Conservation (phyloP, 2,888 invertebrate genomes). For the Orthosia gracilis region DNA sequence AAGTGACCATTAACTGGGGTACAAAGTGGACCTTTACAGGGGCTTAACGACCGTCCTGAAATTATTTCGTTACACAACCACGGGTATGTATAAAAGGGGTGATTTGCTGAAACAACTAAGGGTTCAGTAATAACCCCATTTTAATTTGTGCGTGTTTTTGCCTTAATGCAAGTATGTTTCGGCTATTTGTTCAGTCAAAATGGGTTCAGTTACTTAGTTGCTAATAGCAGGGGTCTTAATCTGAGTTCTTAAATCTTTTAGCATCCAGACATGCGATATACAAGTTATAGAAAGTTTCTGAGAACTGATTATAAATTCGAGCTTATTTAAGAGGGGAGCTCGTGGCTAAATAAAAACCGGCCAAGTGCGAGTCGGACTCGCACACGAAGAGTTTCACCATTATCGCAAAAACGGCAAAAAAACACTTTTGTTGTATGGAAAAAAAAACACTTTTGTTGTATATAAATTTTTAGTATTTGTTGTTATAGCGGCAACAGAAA, state of each 20-base stretch:
- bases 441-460: too few species aligned
- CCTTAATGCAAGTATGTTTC: conserved; percentile 29
- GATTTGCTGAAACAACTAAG: conserved; percentile 49
- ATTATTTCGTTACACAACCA: conserved; percentile 56
- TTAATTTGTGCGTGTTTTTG: conserved; percentile 45
- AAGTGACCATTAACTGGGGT: conserved; percentile 31
- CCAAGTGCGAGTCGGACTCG: too few species aligned
- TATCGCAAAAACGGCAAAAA: too few species aligned
- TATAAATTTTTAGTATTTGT: too few species aligned
- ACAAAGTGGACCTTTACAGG: conserved; percentile 45
- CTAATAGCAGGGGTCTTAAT: neutral
- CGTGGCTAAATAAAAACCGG: too few species aligned
- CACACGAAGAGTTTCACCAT: too few species aligned
- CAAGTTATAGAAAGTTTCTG: neutral
- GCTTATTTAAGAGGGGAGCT: neutral
- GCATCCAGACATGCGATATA: neutral
- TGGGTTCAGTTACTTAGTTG: conserved; percentile 13
- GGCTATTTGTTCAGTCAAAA: conserved; percentile 18
- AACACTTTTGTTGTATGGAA: too few species aligned
- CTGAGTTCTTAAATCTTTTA: neutral
- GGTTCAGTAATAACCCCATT: conserved; percentile 39
- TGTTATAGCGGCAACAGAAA: too few species aligned
- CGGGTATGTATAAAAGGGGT: conserved; percentile 49
- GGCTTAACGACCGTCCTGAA: conserved; percentile 51
- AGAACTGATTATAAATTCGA: neutral